phyloP scores from a whole-genome alignment of 1,140 invertebrate genomes.

The Musca domestica region DNA sequence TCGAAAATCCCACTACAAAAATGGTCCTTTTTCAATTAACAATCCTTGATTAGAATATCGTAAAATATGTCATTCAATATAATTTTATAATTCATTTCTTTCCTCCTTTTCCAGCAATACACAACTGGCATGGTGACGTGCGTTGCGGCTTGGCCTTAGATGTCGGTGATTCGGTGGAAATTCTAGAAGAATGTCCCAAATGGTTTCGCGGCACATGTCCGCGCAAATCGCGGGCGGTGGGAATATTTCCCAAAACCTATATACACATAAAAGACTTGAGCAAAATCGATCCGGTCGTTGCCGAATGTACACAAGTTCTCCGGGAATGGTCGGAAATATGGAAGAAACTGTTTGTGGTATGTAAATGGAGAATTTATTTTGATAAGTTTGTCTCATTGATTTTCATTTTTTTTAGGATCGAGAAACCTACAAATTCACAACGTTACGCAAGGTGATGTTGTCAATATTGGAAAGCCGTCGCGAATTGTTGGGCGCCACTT shows the following conservation, averaged over 20 bases:
- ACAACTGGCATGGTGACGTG: conserved; percentile 84
- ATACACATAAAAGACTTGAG: conserved; percentile 71
- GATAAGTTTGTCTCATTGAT: neutral
- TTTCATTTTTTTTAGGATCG: conserved; percentile 63
- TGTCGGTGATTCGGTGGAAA: conserved; percentile 88
- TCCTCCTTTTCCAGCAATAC: conserved; percentile 69
- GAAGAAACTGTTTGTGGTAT: conserved; percentile 84
- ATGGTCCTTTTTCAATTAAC: too few relatives aligned
- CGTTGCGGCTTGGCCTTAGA: conserved; percentile 77
- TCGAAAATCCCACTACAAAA: too few relatives aligned
- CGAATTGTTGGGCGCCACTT: conserved; percentile 78
- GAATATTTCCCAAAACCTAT: conserved; percentile 80
- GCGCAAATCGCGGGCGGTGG: conserved; percentile 75
- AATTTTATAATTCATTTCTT: neutral
- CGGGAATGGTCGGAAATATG: conserved; percentile 91
- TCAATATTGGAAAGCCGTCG: conserved; percentile 82
- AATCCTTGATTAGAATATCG: too few relatives aligned
- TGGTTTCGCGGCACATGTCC: conserved; percentile 83
- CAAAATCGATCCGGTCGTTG: conserved; percentile 84
- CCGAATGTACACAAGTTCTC: conserved; percentile 85
- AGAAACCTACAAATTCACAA: conserved; percentile 77
- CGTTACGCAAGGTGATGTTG: conserved; percentile 81
- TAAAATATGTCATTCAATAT: too few relatives aligned
- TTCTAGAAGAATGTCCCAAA: conserved; percentile 81
- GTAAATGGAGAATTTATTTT: conserved; percentile 14